These are phyloP conservation scores for Chrysomallon squamiferum DNA, from an alignment of 1,140 invertebrate genomes.

Conservation along the genomic window DNA sequence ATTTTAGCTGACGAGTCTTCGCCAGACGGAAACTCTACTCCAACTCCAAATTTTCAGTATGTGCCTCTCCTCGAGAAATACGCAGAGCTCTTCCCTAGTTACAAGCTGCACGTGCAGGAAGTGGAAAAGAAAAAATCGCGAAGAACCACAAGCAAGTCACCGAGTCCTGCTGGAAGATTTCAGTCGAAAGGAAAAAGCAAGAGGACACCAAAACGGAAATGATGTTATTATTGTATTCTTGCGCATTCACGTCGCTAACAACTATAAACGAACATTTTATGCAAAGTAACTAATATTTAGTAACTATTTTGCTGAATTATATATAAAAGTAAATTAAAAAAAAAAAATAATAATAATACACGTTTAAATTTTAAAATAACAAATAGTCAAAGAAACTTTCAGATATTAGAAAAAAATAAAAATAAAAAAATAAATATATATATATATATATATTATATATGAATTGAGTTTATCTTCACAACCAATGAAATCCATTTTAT, in stretches of 20 bases:
- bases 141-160: constrained; percentile 40
- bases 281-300: neutral
- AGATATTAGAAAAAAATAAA: too few species aligned
- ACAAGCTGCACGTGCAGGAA: constrained; percentile 47
- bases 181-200: constrained; percentile 15
- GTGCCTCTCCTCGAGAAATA: constrained; percentile 46
- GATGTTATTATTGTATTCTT: neutral
- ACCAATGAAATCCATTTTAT: too few species aligned
- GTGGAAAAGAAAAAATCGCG: constrained; percentile 38
- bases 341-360: too few species aligned
- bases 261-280: neutral
- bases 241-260: too few species aligned
- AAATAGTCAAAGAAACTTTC: too few species aligned
- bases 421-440: too few species aligned
- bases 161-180: constrained; percentile 52
- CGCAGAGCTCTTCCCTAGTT: constrained; percentile 52
- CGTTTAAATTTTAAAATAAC: too few species aligned
- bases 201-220: constrained; percentile 2
- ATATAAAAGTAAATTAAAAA: too few species aligned
- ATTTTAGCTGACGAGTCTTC: constrained; percentile 21
- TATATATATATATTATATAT: too few species aligned
- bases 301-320: too few species aligned
- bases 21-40: constrained; percentile 21
- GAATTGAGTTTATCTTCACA: too few species aligned
- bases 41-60: constrained; percentile 36